Conservation (phyloP, 2,797 vertebrate genomes). For the Notolepis coatsorum region DNA sequence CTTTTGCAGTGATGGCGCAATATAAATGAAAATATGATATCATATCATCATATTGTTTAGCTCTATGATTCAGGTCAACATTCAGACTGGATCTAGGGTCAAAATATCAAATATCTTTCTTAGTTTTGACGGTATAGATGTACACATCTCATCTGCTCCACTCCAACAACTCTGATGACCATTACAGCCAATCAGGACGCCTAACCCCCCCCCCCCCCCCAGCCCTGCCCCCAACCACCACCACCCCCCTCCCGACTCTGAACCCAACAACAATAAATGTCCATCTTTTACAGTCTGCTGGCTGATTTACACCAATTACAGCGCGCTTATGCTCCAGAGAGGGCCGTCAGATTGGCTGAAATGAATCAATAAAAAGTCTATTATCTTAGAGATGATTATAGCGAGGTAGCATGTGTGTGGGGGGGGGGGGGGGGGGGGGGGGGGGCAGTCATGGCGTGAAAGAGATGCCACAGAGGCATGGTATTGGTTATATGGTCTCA, state of each 20-base stretch:
- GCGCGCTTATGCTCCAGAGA: slow-evolving; percentile 64
- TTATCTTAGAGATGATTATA: slow-evolving; percentile 72
- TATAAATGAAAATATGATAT: no score
- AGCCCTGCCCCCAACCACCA: slow-evolving; percentile 51
- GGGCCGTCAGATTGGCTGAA: slow-evolving; percentile 66
- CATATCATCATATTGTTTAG: no score
- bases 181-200: slow-evolving; percentile 44
- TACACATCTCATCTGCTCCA: slow-evolving; percentile 33
- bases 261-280: slow-evolving; percentile 60
- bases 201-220: slow-evolving; percentile 37
- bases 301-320: slow-evolving; percentile 77
- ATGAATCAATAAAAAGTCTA: slow-evolving; percentile 81
- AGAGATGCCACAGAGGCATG: slow-evolving; percentile 17
- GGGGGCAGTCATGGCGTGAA: not conserved
- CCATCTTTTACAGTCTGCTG: slow-evolving; percentile 72
- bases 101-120: no score
- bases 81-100: no score
- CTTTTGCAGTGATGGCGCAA: no score
- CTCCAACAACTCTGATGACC: slow-evolving; percentile 61
- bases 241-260: slow-evolving; percentile 43
- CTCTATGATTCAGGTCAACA: no score
- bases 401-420: slow-evolving; percentile 42
- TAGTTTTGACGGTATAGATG: no score
- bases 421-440: no score
- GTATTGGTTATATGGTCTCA: no score